Percentiles rank a stretch among this genome's conserved stretches.
Conservation (phyloP, 2,113 vertebrate genomes). For the Tringa solitaria region DNA sequence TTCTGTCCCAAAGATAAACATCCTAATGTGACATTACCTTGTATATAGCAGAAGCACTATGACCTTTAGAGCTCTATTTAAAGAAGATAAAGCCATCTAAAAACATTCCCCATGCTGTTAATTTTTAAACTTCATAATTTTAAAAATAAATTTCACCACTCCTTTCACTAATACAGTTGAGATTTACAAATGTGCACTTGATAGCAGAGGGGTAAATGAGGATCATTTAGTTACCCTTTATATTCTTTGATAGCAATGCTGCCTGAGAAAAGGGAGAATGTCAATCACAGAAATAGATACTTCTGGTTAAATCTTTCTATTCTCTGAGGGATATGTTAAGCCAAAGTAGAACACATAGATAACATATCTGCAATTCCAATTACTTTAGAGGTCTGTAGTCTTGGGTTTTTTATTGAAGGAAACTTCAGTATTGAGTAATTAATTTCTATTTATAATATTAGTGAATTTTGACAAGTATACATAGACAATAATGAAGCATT, state of each 20-base stretch:
- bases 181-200: neutral
- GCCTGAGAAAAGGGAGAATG: neutral
- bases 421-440: neutral
- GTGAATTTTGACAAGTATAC: neutral
- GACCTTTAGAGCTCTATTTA: neutral
- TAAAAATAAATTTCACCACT: neutral
- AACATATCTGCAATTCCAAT: neutral
- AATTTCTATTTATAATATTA: neutral
- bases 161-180: neutral
- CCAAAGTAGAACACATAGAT: neutral
- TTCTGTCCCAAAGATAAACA: neutral
- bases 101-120: neutral
- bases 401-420: neutral
- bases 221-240: neutral
- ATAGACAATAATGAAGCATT: neutral
- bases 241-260: neutral
- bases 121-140: neutral
- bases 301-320: neutral
- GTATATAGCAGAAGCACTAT: neutral
- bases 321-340: neutral
- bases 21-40: neutral
- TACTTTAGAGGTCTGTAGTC: neutral
- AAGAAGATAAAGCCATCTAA: neutral
- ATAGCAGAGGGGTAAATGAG: neutral
- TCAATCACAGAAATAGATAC: neutral